A percentile compares a stretch with the other conserved stretches of the same genome.
These are phyloP conservation scores for Dendrocincla fuliginosa DNA, from an alignment of 2,797 vertebrate species.

Conservation along the genomic window DNA sequence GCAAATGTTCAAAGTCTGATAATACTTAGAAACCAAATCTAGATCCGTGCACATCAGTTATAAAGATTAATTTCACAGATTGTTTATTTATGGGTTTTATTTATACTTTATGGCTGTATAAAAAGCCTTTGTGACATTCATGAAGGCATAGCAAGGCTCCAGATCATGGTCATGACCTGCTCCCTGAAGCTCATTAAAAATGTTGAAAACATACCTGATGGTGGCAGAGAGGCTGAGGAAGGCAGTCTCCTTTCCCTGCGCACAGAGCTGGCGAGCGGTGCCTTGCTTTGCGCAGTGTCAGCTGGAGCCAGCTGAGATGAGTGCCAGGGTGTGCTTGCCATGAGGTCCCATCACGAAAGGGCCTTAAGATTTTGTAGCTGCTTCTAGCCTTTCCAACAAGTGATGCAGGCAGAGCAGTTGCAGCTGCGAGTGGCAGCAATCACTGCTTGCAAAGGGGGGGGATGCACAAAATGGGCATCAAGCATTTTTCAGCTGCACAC, in stretches of 20 bases:
- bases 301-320: rapidly evolving
- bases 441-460: background rate
- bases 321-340: rapidly evolving
- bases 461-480: background rate
- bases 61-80: background rate
- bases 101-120: background rate
- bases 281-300: background rate
- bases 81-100: background rate
- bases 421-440: background rate
- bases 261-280: background rate
- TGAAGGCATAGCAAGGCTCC: background rate
- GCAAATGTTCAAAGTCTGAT: background rate
- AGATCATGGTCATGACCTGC: background rate
- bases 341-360: rapidly evolving
- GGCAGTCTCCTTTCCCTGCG: background rate
- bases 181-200: background rate
- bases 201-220: background rate
- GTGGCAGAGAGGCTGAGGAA: background rate
- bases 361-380: background rate
- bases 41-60: background rate
- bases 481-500: background rate
- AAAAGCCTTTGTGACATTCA: background rate
- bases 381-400: background rate
- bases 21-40: background rate
- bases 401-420: background rate